Evolutionary conservation across 2,888 invertebrate genomes (phyloP).

Genomic region (Rhagium mordax): DNA sequence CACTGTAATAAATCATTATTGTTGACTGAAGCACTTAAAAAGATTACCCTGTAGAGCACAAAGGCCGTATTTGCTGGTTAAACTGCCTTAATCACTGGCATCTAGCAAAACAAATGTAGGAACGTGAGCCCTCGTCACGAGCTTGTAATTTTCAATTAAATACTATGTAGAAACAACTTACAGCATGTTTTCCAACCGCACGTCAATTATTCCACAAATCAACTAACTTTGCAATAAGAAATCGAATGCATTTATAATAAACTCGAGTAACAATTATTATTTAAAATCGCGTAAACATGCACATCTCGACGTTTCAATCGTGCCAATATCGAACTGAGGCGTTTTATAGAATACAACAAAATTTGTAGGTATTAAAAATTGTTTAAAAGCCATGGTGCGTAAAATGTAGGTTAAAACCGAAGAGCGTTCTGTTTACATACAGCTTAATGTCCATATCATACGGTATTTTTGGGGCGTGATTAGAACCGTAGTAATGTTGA

Average conservation of each 20-base stretch:
- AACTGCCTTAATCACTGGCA: no score
- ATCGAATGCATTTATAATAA: neutral
- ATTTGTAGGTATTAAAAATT: slow-evolving; percentile 44
- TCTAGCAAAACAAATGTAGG: no score
- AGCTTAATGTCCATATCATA: neutral
- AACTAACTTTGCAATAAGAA: slow-evolving; percentile 4
- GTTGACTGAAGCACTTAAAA: no score
- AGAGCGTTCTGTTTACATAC: slow-evolving; percentile 27
- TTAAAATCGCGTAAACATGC: neutral
- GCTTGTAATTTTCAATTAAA: no score
- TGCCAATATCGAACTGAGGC: slow-evolving; percentile 14
- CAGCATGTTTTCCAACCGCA: slow-evolving; percentile 13
- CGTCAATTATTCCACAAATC: neutral
- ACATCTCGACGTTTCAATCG: neutral
- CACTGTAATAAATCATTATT: no score
- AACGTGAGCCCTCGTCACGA: neutral
- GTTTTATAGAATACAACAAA: slow-evolving; percentile 27
- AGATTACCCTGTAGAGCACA: no score
- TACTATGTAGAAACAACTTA: slow-evolving; percentile 12
- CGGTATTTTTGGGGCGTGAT: neutral
- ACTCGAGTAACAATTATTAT: neutral
- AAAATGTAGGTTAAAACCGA: slow-evolving; percentile 45
- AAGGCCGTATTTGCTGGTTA: no score
- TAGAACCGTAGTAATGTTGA: slow-evolving; percentile 29
- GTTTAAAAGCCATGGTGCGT: slow-evolving; percentile 42